Evolutionary conservation across 2,888 invertebrate genomes (phyloP).

Genomic region (Cerceris ruficornis): DNA sequence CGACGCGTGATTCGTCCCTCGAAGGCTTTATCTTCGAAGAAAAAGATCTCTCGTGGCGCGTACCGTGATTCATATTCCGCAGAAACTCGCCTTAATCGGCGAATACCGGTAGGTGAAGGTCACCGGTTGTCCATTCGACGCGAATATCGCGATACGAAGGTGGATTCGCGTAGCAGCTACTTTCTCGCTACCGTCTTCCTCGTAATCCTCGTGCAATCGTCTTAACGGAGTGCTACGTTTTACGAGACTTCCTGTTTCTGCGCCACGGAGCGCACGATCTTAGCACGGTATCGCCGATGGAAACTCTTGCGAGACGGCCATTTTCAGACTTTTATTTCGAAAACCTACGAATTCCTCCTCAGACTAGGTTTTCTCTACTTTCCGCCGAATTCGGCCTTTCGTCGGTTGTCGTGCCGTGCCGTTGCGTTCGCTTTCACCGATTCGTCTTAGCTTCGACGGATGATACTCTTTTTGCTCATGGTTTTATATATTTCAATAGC

Average conservation of each 20-base stretch:
- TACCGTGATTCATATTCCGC: constrained; percentile 31
- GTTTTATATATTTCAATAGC: too few species aligned
- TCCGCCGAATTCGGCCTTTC: too few species aligned
- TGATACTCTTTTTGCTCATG: too few species aligned
- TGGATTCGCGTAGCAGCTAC: constrained; percentile 15
- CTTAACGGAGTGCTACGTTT: background rate
- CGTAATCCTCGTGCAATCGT: constrained; percentile 19
- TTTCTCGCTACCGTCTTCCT: constrained; percentile 25
- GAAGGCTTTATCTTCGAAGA: background rate
- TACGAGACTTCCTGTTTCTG: constrained; percentile 7
- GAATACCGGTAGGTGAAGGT: constrained; percentile 58
- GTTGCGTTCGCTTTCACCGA: too few species aligned
- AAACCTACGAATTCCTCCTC: too few species aligned
- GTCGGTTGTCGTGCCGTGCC: too few species aligned
- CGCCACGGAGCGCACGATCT: background rate
- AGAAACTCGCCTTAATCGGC: constrained; percentile 32
- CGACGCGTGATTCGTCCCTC: background rate
- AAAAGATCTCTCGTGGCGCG: background rate
- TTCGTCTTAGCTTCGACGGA: too few species aligned
- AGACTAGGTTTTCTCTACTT: too few species aligned
- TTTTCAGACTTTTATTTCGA: too few species aligned
- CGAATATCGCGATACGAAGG: constrained; percentile 26
- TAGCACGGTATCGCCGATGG: background rate
- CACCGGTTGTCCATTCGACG: constrained; percentile 32
- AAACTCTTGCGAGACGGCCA: too few species aligned